Percentiles rank a stretch among this genome's conserved stretches.
phyloP scores from a whole-genome alignment of 1,140 invertebrate genomes.

The Hyposmocoma kahamanoa region DNA sequence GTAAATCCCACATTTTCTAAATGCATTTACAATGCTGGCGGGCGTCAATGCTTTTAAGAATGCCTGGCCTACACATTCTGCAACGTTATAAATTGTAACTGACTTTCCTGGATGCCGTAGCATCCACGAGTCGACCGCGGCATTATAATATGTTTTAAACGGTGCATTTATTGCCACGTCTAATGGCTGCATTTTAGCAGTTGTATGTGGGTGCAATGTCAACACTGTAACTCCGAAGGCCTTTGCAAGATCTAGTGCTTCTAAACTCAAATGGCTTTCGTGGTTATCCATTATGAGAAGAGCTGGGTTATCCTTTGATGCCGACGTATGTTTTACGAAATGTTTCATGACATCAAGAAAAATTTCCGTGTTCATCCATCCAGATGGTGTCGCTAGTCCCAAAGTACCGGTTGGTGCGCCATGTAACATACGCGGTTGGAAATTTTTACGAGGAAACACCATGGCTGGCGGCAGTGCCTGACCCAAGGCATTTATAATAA shows the following conservation, averaged over 20 bases:
- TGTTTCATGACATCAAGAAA: slow-evolving; percentile 46
- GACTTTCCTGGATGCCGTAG: slow-evolving; percentile 9
- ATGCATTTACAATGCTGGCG: slow-evolving; percentile 13
- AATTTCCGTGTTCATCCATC: slow-evolving; percentile 40
- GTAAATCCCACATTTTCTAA: slow-evolving; percentile 17
- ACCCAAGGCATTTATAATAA: slow-evolving; percentile 48
- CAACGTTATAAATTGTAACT: slow-evolving; percentile 14
- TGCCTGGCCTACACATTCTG: slow-evolving; percentile 10
- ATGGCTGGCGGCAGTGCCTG: slow-evolving; percentile 53
- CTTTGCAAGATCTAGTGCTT: slow-evolving; percentile 25
- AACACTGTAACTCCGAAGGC: slow-evolving; percentile 34
- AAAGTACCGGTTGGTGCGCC: slow-evolving; percentile 40
- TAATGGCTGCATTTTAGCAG: slow-evolving; percentile 44
- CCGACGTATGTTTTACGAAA: slow-evolving; percentile 33
- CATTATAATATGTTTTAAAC: slow-evolving; percentile 40
- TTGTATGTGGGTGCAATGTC: slow-evolving; percentile 25
- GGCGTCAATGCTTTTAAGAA: slow-evolving; percentile 17
- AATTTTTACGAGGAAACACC: slow-evolving; percentile 52
- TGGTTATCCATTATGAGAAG: slow-evolving; percentile 29
- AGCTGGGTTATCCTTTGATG: slow-evolving; percentile 12
- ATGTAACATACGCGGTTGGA: slow-evolving; percentile 34
- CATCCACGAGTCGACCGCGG: slow-evolving; percentile 14
- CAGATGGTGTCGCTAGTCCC: slow-evolving; percentile 34
- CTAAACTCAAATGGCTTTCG: slow-evolving; percentile 23
- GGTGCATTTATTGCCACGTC: slow-evolving; percentile 46